These are phyloP conservation scores for Calypte anna DNA, from an alignment of 2,113 vertebrate genomes.

Conservation along the genomic window DNA sequence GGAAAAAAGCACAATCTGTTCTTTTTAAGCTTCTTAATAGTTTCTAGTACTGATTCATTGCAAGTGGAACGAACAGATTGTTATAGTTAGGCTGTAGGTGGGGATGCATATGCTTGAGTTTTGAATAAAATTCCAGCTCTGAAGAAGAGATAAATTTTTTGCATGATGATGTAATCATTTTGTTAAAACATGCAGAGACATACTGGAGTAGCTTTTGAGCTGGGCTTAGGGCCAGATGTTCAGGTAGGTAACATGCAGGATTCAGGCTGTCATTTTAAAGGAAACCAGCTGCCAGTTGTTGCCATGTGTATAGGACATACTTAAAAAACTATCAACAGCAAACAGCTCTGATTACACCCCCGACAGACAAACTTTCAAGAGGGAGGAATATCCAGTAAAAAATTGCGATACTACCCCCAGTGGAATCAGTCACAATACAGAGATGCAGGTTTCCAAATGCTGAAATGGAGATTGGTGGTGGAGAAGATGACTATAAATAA, in stretches of 20 bases:
- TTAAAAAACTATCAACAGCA: background rate
- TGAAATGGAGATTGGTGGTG: background rate
- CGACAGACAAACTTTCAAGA: background rate
- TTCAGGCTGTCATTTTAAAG: background rate
- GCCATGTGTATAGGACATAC: background rate
- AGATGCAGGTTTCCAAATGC: background rate
- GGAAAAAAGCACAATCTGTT: slow-evolving; percentile 65
- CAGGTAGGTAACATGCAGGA: background rate
- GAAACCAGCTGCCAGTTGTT: background rate
- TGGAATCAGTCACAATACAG: background rate
- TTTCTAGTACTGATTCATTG: slow-evolving; percentile 44
- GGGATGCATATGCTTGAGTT: background rate
- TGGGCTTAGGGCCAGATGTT: background rate
- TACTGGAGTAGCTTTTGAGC: background rate
- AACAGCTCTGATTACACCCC: background rate
- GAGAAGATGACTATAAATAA: background rate
- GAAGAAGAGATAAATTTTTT: background rate
- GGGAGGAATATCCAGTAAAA: background rate
- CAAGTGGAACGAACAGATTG: slow-evolving; percentile 41
- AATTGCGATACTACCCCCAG: background rate
- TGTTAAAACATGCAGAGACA: background rate
- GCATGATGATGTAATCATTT: background rate
- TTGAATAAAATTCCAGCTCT: slow-evolving; percentile 11
- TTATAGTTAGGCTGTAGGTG: slow-evolving; percentile 36
- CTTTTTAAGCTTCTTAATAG: slow-evolving; percentile 60